A percentile compares a stretch with the other conserved stretches of the same genome.
Conservation (phyloP, 2,888 invertebrate genomes). For the Eumacrocentrus americanus region DNA sequence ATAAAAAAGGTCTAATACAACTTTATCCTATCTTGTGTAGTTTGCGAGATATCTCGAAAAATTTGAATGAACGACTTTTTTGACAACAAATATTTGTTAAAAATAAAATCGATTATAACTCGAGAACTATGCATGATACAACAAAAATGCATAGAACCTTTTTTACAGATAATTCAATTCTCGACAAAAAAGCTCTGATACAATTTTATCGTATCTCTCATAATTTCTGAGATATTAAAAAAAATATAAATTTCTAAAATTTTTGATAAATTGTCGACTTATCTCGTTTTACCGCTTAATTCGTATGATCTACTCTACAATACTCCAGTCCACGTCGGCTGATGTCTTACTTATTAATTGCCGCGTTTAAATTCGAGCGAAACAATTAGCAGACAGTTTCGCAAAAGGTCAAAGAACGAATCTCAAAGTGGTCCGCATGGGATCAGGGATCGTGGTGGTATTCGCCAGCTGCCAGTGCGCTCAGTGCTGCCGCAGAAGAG, state of each 20-base stretch:
- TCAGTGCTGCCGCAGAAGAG: slow-evolving; percentile 50
- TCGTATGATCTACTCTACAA: no score
- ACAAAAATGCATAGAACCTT: neutral
- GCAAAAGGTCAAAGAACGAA: slow-evolving; percentile 27
- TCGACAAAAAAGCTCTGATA: neutral
- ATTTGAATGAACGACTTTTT: no score
- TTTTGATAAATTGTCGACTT: neutral
- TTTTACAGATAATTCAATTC: neutral
- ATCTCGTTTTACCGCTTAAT: no score
- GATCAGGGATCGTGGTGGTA: slow-evolving; percentile 44
- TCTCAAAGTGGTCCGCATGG: slow-evolving; percentile 33
- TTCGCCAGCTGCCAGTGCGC: slow-evolving; percentile 59
- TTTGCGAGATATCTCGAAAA: no score
- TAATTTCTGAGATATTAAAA: neutral
- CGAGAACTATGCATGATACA: no score
- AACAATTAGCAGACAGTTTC: slow-evolving; percentile 23
- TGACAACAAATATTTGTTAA: no score
- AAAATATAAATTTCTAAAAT: neutral
- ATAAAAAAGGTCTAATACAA: no score
- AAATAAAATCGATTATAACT: no score
- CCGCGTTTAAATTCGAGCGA: neutral
- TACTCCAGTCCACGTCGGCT: neutral
- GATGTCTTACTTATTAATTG: neutral
- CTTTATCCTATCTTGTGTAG: no score
- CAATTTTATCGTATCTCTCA: neutral